Evolutionary conservation across 2,797 vertebrate species (phyloP).

Genomic region (Triplophysa yarkandensis): DNA sequence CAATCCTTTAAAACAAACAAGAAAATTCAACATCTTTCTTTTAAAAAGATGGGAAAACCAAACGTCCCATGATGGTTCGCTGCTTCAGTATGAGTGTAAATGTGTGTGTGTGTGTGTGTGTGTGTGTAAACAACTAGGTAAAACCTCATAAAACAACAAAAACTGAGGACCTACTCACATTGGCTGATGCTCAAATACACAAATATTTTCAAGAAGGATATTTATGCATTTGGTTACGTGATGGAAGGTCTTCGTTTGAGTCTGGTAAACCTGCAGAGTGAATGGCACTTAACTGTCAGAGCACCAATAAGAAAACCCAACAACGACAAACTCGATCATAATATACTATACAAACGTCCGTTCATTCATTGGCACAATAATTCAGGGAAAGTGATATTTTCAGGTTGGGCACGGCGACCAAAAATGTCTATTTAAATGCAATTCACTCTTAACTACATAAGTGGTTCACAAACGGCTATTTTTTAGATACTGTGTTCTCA

Average conservation of each 20-base stretch:
- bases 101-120: background rate
- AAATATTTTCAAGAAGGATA: slow-evolving; percentile 48
- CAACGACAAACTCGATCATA: slow-evolving; percentile 32
- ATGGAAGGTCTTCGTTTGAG: slow-evolving; percentile 46
- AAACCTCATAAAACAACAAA: slow-evolving; percentile 29
- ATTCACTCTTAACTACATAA: slow-evolving; percentile 42
- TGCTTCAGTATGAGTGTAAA: slow-evolving; percentile 8
- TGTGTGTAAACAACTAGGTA: slow-evolving; percentile 34
- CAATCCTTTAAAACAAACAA: slow-evolving; percentile 43
- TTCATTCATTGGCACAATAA: slow-evolving; percentile 48
- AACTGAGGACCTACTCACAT: slow-evolving; percentile 33
- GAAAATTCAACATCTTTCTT: slow-evolving; percentile 16
- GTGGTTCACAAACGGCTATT: slow-evolving; percentile 47
- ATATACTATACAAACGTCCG: slow-evolving; percentile 39
- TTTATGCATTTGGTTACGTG: slow-evolving; percentile 51
- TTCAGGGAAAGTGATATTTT: slow-evolving; percentile 38
- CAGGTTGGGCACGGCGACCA: slow-evolving; percentile 33
- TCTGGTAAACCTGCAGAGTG: slow-evolving; percentile 51
- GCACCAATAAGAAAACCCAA: slow-evolving; percentile 49
- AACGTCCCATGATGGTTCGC: slow-evolving; percentile 19
- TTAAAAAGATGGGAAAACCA: slow-evolving; percentile 29
- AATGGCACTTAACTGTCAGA: slow-evolving; percentile 58
- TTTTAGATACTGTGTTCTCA: slow-evolving; percentile 67
- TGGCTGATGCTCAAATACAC: slow-evolving; percentile 48
- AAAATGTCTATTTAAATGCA: slow-evolving; percentile 36